A percentile compares a stretch with the other conserved stretches of the same genome.
Conservation (phyloP, 2,888 invertebrate species). For the Orthonychiurus folsomi region DNA sequence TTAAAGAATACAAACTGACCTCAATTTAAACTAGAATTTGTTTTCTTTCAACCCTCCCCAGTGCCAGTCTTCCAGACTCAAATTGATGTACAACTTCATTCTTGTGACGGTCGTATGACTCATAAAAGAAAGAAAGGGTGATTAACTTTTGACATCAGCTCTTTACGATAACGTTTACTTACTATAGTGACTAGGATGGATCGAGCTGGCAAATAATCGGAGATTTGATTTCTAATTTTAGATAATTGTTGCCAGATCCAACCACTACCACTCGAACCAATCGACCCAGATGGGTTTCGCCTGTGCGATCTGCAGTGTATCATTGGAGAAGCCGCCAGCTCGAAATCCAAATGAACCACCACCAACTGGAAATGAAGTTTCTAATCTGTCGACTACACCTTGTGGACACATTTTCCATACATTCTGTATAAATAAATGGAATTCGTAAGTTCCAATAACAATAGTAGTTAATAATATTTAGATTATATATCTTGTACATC, state of each 20-base stretch:
- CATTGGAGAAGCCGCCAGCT: constrained; percentile 20
- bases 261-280: not conserved
- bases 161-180: too few relatives aligned
- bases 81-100: too few relatives aligned
- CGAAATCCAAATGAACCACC: not conserved
- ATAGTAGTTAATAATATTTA: too few relatives aligned
- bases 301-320: constrained; percentile 33
- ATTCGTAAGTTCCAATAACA: constrained; percentile 29
- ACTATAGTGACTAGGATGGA: not conserved
- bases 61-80: too few relatives aligned
- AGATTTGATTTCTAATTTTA: not conserved
- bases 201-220: not conserved
- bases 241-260: not conserved
- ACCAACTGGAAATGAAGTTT: constrained; percentile 2
- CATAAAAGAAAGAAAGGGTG: too few relatives aligned
- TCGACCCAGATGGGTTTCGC: constrained; percentile 16
- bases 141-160: too few relatives aligned
- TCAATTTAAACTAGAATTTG: too few relatives aligned
- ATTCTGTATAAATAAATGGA: constrained; percentile 33
- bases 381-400: not conserved
- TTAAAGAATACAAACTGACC: too few relatives aligned
- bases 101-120: too few relatives aligned
- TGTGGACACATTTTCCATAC: constrained; percentile 34
- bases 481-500: too few relatives aligned
- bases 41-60: too few relatives aligned